A percentile compares a stretch with the other conserved stretches of the same genome.
Conservation (phyloP, 2,888 invertebrate genomes). For the Ophion slaviceki region DNA sequence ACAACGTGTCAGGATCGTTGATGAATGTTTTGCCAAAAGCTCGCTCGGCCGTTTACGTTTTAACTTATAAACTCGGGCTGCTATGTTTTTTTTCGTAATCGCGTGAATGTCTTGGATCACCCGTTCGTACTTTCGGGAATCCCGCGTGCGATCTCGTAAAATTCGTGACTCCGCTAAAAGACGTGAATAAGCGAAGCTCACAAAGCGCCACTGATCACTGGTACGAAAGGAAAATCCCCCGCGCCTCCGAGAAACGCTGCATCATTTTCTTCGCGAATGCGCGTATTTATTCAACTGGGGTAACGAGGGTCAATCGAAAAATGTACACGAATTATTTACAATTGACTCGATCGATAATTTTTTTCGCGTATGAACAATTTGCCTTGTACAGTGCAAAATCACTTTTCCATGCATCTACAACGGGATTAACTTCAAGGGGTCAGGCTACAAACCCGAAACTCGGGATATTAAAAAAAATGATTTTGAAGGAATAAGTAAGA, state of each 20-base stretch:
- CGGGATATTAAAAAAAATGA: too few species aligned
- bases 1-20: slow-evolving; percentile 29
- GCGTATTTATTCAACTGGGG: neutral
- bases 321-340: too few species aligned
- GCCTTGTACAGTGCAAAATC: too few species aligned
- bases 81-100: neutral
- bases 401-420: too few species aligned
- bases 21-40: slow-evolving; percentile 42
- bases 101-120: slow-evolving; percentile 32
- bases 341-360: too few species aligned
- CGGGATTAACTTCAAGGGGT: too few species aligned
- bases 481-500: too few species aligned
- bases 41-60: neutral
- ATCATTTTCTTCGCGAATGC: neutral
- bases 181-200: neutral
- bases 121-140: slow-evolving; percentile 19
- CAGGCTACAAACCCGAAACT: too few species aligned
- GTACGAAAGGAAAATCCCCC: too few species aligned
- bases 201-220: neutral
- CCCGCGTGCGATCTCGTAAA: neutral
- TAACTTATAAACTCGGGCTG: neutral
- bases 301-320: neutral
- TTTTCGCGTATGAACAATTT: too few species aligned
- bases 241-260: neutral
- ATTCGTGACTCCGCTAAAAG: slow-evolving; percentile 24